Conservation (phyloP, 1,140 invertebrate genomes). For the Telenomus remus region DNA sequence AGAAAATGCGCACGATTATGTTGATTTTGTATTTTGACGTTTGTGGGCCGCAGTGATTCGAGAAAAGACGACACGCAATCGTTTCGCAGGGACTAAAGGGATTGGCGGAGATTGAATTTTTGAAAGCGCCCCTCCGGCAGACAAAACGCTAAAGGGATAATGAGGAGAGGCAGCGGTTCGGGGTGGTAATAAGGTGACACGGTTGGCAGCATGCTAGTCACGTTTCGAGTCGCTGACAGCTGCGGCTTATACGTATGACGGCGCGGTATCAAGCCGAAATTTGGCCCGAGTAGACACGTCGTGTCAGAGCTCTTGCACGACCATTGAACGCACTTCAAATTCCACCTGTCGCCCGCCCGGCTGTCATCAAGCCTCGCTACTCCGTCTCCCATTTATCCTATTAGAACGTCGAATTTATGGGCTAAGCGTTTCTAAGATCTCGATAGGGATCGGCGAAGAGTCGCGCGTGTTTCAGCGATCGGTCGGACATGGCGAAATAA, state of each 20-base stretch:
- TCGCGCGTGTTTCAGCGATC: no score
- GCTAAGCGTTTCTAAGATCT: not conserved
- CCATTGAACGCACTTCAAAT: conserved; percentile 71
- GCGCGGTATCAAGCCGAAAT: conserved; percentile 74
- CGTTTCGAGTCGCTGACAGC: conserved; percentile 75
- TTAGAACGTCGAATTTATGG: conserved; percentile 30
- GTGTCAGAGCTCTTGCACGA: conserved; percentile 70
- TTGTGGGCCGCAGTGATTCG: not conserved
- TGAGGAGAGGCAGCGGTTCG: conserved; percentile 70
- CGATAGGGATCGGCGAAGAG: no score
- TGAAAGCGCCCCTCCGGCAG: conserved; percentile 57
- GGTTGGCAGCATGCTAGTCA: conserved; percentile 72
- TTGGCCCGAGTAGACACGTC: conserved; percentile 69
- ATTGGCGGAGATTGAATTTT: conserved; percentile 70
- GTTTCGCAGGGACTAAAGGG: conserved; percentile 43
- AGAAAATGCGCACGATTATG: no score
- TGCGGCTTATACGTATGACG: conserved; percentile 76
- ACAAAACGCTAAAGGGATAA: conserved; percentile 74
- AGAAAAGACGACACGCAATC: conserved; percentile 31
- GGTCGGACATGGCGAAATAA: conserved; percentile 66
- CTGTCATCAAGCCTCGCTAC: conserved; percentile 36
- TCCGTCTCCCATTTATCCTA: conserved; percentile 8
- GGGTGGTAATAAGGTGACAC: conserved; percentile 73
- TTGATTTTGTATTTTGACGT: conserved; percentile 10
- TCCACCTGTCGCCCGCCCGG: conserved; percentile 67